phyloP scores from a whole-genome alignment of 2,888 invertebrate species.

The Stomorhina lunata region DNA sequence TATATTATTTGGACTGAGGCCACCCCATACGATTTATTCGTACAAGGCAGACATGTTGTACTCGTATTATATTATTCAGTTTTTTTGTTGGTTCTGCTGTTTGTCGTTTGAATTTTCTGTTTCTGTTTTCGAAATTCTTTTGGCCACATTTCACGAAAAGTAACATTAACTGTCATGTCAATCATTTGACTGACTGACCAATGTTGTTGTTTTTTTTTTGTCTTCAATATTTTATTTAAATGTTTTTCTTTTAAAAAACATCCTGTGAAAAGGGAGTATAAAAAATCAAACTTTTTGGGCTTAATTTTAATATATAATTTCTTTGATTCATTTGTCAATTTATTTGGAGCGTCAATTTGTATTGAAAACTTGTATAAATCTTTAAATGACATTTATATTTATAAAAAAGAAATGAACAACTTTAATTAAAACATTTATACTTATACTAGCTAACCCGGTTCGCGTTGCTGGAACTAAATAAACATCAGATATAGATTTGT shows the following conservation, averaged over 20 bases:
- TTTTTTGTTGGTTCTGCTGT: constrained; percentile 8
- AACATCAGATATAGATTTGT: no score
- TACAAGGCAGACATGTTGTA: constrained; percentile 57
- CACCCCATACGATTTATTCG: constrained; percentile 64
- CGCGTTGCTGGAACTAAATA: no score
- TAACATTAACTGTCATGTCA: constrained; percentile 67
- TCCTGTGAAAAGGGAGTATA: not conserved
- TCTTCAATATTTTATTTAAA: constrained; percentile 4
- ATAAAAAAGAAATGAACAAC: not conserved
- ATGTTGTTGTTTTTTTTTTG: constrained; percentile 64
- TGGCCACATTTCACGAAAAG: constrained; percentile 49
- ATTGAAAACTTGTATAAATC: not conserved
- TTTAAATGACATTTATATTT: constrained; percentile 26
- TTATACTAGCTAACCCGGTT: no score
- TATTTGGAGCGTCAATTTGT: constrained; percentile 12
- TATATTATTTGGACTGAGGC: constrained; percentile 56
- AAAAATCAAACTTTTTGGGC: not conserved
- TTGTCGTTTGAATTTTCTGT: constrained; percentile 30
- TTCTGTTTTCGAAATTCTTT: constrained; percentile 52
- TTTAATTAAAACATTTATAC: no score
- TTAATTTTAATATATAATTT: constrained; percentile 31
- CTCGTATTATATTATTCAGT: not conserved
- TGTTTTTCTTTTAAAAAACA: not conserved
- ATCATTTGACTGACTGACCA: constrained; percentile 67
- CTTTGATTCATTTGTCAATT: constrained; percentile 4